Evolutionary conservation across 2,113 vertebrate genomes (phyloP).

Genomic region (Leucopsar rothschildi): DNA sequence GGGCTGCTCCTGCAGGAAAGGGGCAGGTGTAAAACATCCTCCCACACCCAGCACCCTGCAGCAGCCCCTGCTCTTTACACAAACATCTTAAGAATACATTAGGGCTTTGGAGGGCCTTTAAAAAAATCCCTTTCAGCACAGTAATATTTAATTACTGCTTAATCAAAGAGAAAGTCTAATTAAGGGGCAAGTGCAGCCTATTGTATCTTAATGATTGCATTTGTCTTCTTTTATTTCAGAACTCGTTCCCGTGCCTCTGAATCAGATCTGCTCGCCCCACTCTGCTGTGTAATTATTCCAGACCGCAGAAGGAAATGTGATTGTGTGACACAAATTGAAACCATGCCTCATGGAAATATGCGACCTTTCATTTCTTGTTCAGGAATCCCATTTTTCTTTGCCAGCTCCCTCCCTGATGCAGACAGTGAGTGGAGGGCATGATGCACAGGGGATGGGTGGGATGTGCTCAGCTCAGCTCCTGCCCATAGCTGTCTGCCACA

Average conservation of each 20-base stretch:
- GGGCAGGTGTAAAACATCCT: background rate
- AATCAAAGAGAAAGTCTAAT: slow-evolving; percentile 66
- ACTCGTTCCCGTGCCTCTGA: slow-evolving; percentile 15
- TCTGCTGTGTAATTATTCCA: slow-evolving; percentile 48
- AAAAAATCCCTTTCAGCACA: slow-evolving; percentile 5
- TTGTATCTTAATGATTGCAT: slow-evolving; percentile 56
- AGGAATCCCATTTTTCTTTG: background rate
- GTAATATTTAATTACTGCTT: slow-evolving; percentile 67
- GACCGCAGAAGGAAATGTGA: slow-evolving; percentile 32
- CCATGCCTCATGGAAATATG: background rate
- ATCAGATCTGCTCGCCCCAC: slow-evolving; percentile 30
- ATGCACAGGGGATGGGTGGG: background rate
- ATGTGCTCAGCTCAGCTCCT: background rate
- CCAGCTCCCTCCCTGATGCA: background rate
- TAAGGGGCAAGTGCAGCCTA: slow-evolving; percentile 55
- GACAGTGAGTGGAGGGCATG: background rate
- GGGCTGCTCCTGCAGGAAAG: background rate
- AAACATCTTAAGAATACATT: slow-evolving; percentile 7
- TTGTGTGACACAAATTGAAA: slow-evolving; percentile 49
- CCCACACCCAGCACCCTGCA: background rate
- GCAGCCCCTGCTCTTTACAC: background rate
- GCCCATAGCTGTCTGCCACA: background rate
- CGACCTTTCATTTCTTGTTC: background rate
- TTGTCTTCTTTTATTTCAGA: slow-evolving; percentile 62
- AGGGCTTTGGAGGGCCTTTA: background rate